A percentile compares a stretch with the other conserved stretches of the same genome.
These are phyloP conservation scores for Arctia plantaginis DNA, from an alignment of 2,888 invertebrate species.

Conservation along the genomic window DNA sequence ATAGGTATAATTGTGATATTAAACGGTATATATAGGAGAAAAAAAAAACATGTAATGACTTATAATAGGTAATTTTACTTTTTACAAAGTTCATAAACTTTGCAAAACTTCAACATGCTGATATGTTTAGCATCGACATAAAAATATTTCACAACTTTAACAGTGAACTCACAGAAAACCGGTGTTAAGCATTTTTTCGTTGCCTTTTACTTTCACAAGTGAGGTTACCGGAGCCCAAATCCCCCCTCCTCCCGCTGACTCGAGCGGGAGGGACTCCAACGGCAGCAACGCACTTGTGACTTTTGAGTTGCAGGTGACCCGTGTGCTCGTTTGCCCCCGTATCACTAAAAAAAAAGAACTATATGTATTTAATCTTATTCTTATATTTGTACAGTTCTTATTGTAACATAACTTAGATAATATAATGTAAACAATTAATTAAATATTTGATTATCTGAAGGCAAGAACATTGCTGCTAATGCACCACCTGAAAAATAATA, in stretches of 20 bases:
- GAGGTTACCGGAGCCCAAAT: too few species aligned
- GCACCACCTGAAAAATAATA: conserved; percentile 60
- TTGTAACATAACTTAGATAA: not conserved
- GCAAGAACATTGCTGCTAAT: conserved; percentile 61
- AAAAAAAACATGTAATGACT: not conserved
- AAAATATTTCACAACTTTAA: not conserved
- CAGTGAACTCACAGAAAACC: not conserved
- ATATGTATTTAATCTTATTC: not conserved
- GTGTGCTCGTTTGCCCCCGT: too few species aligned
- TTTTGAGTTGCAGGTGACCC: too few species aligned
- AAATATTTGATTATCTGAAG: conserved; percentile 49
- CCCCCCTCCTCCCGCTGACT: too few species aligned
- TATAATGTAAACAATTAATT: conserved; percentile 5
- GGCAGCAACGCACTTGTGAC: too few species aligned
- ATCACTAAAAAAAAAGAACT: too few species aligned
- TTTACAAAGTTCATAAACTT: not conserved
- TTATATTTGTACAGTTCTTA: conserved; percentile 7
- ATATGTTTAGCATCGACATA: not conserved
- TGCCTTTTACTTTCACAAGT: too few species aligned
- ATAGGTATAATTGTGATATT: too few species aligned
- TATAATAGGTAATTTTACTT: not conserved
- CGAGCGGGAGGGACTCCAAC: too few species aligned
- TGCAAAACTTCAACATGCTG: too few species aligned
- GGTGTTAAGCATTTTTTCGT: too few species aligned
- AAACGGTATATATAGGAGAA: too few species aligned